These are phyloP conservation scores for Oegoconia quadripuncta DNA, from an alignment of 2,888 invertebrate species.

Conservation along the genomic window DNA sequence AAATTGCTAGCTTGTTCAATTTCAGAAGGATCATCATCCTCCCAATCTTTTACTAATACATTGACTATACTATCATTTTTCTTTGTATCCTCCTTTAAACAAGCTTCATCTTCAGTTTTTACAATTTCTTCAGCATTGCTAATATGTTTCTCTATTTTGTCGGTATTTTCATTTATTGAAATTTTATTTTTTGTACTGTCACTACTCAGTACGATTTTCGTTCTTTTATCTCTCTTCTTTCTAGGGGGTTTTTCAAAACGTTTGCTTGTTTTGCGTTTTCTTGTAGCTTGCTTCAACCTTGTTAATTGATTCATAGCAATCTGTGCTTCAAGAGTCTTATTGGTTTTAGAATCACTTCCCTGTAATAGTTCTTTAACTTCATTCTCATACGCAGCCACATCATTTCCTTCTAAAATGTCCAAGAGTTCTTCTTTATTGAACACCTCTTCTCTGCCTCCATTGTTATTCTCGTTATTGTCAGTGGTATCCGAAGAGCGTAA, in stretches of 20 bases:
- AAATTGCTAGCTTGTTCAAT: slow-evolving; percentile 28
- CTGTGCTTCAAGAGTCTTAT: slow-evolving; percentile 47
- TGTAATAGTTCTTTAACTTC: slow-evolving; percentile 25
- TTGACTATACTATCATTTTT: slow-evolving; percentile 62
- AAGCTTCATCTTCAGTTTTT: slow-evolving; percentile 12
- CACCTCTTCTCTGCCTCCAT: slow-evolving; percentile 52
- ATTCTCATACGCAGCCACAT: slow-evolving; percentile 35
- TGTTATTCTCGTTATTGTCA: slow-evolving; percentile 59
- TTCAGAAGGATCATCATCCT: slow-evolving; percentile 59
- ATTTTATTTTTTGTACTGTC: slow-evolving; percentile 21
- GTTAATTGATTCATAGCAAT: slow-evolving; percentile 61
- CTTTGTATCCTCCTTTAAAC: slow-evolving; percentile 20
- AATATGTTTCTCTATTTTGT: slow-evolving; percentile 7
- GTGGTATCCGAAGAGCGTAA: slow-evolving; percentile 53
- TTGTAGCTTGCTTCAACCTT: slow-evolving; percentile 38
- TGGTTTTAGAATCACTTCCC: slow-evolving; percentile 19
- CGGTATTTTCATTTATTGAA: slow-evolving; percentile 18
- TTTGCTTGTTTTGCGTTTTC: slow-evolving; percentile 12
- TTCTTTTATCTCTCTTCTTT: slow-evolving; percentile 23
- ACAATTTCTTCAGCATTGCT: neutral
- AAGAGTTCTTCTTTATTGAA: slow-evolving; percentile 70
- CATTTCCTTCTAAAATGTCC: slow-evolving; percentile 69
- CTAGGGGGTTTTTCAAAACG: slow-evolving; percentile 20
- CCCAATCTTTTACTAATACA: slow-evolving; percentile 76
- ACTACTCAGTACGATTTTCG: slow-evolving; percentile 14